A percentile compares a stretch with the other conserved stretches of the same genome.
Conservation (phyloP, 2,888 invertebrate genomes). For the Archips crataeganus region DNA sequence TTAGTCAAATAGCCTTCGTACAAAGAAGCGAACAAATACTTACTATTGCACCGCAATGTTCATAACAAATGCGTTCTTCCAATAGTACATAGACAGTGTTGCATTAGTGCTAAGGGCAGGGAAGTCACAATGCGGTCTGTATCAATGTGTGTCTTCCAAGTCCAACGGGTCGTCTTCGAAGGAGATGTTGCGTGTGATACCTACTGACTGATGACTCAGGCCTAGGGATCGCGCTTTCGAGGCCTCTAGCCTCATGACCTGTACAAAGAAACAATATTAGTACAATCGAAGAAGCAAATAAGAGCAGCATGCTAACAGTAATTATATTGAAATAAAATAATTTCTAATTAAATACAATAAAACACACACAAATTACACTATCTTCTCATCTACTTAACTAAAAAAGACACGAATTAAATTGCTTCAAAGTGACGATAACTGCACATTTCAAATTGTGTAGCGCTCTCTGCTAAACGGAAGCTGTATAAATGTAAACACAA, state of each 20-base stretch:
- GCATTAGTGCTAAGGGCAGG: conserved; percentile 1
- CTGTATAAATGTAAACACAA: not conserved
- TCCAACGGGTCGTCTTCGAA: conserved; percentile 76
- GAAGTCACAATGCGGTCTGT: conserved; percentile 51
- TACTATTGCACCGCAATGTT: not conserved
- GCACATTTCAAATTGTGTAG: not conserved
- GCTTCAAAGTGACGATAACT: not conserved
- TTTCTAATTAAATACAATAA: not conserved
- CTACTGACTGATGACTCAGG: conserved; percentile 51
- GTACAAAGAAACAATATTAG: conserved; percentile 43
- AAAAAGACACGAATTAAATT: not conserved
- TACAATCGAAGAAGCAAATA: not conserved
- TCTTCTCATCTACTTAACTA: not conserved
- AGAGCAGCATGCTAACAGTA: conserved; percentile 10
- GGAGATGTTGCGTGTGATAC: conserved; percentile 69
- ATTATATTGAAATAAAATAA: not conserved
- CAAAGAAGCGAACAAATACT: not conserved
- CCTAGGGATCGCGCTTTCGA: conserved; percentile 87
- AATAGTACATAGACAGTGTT: conserved; percentile 9
- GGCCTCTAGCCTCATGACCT: conserved; percentile 91
- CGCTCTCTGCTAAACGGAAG: not conserved
- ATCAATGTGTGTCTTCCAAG: conserved; percentile 69
- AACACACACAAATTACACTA: not conserved
- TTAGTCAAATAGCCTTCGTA: not conserved
- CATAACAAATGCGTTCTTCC: conserved; percentile 9